phyloP scores from a whole-genome alignment of 2,888 invertebrate genomes.

The Teleiodes luculella region DNA sequence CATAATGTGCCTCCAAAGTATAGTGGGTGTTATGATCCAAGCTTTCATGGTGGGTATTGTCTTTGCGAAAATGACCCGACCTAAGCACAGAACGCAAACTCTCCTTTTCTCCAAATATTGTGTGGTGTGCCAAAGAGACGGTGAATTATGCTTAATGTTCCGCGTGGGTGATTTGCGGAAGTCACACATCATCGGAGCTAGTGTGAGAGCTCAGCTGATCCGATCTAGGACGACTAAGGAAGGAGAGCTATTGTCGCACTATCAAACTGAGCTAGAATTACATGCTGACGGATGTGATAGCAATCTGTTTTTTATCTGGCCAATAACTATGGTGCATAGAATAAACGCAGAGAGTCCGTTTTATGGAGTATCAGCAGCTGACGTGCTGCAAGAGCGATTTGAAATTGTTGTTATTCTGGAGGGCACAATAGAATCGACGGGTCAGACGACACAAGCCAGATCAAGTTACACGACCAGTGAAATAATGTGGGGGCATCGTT shows the following conservation, averaged over 20 bases:
- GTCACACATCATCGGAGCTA: slow-evolving; percentile 94
- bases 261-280: slow-evolving; percentile 86
- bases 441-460: slow-evolving; percentile 85
- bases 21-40: slow-evolving; percentile 90
- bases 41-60: slow-evolving; percentile 89
- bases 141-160: slow-evolving; percentile 90
- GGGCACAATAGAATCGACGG: slow-evolving; percentile 90
- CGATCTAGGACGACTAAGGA: slow-evolving; percentile 90
- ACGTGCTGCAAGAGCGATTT: slow-evolving; percentile 88
- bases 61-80: slow-evolving; percentile 94
- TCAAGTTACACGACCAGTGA: slow-evolving; percentile 88
- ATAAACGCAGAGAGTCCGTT: slow-evolving; percentile 91
- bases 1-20: slow-evolving; percentile 93
- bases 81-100: slow-evolving; percentile 94
- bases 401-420: slow-evolving; percentile 90
- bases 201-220: slow-evolving; percentile 90
- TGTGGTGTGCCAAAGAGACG: slow-evolving; percentile 91
- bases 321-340: slow-evolving; percentile 91
- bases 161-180: slow-evolving; percentile 93
- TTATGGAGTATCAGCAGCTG: slow-evolving; percentile 89
- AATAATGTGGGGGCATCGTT: slow-evolving; percentile 89
- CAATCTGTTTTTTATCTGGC: slow-evolving; percentile 95
- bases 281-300: slow-evolving; percentile 88
- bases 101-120: slow-evolving; percentile 91
- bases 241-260: slow-evolving; percentile 89